Percentiles rank a stretch among this genome's conserved stretches.
These are phyloP conservation scores for Ommatoiulus sabulosus DNA, from an alignment of 2,888 invertebrate genomes.

Conservation along the genomic window DNA sequence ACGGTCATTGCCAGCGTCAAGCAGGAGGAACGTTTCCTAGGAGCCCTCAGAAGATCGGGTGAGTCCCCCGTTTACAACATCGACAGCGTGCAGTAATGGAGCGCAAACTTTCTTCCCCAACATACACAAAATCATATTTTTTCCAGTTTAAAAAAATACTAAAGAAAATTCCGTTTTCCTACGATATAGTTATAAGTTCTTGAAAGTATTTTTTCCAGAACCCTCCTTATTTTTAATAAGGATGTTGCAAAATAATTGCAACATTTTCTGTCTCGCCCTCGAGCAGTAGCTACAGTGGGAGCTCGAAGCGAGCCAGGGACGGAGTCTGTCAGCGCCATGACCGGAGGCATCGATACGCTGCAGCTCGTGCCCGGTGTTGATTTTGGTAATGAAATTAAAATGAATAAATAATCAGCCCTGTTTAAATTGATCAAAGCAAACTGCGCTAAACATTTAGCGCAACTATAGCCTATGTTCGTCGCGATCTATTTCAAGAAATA, in stretches of 20 bases:
- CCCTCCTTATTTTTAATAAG: too few relatives aligned
- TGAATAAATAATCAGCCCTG: neutral
- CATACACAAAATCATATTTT: too few relatives aligned
- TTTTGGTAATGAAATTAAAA: slow-evolving; percentile 64
- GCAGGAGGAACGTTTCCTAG: slow-evolving; percentile 66
- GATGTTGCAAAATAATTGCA: too few relatives aligned
- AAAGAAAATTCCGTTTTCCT: too few relatives aligned
- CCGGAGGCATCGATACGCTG: neutral
- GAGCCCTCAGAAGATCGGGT: slow-evolving; percentile 63
- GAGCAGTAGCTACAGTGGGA: neutral
- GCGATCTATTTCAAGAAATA: neutral
- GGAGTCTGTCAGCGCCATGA: neutral
- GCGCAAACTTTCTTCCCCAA: too few relatives aligned
- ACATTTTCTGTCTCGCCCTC: neutral
- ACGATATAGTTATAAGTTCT: too few relatives aligned
- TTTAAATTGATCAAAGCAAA: too few relatives aligned
- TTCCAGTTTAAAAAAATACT: too few relatives aligned
- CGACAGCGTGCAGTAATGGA: too few relatives aligned
- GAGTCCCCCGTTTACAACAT: neutral
- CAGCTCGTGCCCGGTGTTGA: slow-evolving; percentile 66
- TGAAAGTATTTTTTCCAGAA: too few relatives aligned
- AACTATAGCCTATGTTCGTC: too few relatives aligned
- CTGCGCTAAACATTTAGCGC: too few relatives aligned
- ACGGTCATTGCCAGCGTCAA: slow-evolving; percentile 65
- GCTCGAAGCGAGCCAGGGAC: neutral